Conservation (phyloP, 2,888 invertebrate genomes). For the Yponomeuta cagnagella region DNA sequence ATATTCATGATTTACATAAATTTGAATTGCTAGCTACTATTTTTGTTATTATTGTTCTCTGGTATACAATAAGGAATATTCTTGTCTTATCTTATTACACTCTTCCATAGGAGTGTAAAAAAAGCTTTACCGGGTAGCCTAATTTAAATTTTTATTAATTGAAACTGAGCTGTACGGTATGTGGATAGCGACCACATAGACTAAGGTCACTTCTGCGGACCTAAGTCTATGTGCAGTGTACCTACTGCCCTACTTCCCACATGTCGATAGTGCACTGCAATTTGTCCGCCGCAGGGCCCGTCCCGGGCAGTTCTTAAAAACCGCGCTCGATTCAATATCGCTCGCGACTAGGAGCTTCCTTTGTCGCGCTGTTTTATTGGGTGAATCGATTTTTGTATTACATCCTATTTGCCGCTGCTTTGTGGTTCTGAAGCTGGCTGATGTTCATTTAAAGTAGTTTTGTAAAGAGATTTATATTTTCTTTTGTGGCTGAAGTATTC, state of each 20-base stretch:
- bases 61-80: too few species aligned
- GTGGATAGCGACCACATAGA: too few species aligned
- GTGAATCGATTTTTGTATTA: not conserved
- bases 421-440: not conserved
- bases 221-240: not conserved
- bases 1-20: too few species aligned
- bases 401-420: not conserved
- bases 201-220: not conserved
- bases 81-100: too few species aligned
- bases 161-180: too few species aligned
- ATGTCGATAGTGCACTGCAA: conserved; percentile 5
- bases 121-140: too few species aligned
- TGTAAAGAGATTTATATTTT: not conserved
- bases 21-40: too few species aligned
- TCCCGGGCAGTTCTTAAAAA: conserved; percentile 9
- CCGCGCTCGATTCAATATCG: conserved; percentile 11
- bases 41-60: too few species aligned
- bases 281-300: conserved; percentile 5
- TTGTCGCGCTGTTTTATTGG: conserved; percentile 9
- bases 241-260: not conserved
- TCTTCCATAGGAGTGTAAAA: too few species aligned
- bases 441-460: not conserved
- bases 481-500: too few species aligned
- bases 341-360: conserved; percentile 2
- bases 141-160: too few species aligned